A percentile compares a stretch with the other conserved stretches of the same genome.
Evolutionary conservation across 2,113 vertebrate genomes (phyloP).

Genomic region (Chlamydotis undulata): DNA sequence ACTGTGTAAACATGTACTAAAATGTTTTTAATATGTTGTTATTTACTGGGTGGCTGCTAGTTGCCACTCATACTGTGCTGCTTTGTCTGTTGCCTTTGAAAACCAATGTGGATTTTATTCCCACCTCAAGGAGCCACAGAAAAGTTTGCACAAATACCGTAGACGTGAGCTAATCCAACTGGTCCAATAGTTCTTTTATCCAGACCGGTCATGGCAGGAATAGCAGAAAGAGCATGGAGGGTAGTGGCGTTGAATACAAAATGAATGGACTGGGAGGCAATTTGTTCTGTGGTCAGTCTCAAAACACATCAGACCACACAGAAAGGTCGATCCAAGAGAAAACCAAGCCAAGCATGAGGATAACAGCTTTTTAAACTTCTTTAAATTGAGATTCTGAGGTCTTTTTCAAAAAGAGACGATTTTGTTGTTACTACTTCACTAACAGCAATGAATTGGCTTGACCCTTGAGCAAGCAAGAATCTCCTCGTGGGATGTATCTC

Average conservation of each 20-base stretch:
- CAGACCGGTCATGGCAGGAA: background rate
- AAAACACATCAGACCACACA: background rate
- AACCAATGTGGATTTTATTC: background rate
- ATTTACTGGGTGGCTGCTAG: background rate
- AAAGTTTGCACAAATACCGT: background rate
- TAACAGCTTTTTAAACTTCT: background rate
- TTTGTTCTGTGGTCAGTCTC: background rate
- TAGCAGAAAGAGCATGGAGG: background rate
- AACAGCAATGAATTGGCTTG: background rate
- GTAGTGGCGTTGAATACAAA: background rate
- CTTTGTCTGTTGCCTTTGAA: background rate
- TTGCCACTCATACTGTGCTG: background rate
- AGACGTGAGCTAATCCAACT: background rate
- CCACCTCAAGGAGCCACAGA: background rate
- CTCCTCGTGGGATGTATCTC: background rate
- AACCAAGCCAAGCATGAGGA: background rate
- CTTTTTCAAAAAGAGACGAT: background rate
- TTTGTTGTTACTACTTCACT: background rate
- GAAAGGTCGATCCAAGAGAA: background rate
- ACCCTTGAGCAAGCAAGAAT: background rate
- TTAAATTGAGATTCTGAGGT: background rate
- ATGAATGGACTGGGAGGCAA: background rate
- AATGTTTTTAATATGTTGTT: background rate
- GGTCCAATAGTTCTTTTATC: background rate
- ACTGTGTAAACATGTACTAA: background rate